Base-by-base conservation (phyloP, 2,888 invertebrate species). In the Disparrhopalites patrizii region DNA sequence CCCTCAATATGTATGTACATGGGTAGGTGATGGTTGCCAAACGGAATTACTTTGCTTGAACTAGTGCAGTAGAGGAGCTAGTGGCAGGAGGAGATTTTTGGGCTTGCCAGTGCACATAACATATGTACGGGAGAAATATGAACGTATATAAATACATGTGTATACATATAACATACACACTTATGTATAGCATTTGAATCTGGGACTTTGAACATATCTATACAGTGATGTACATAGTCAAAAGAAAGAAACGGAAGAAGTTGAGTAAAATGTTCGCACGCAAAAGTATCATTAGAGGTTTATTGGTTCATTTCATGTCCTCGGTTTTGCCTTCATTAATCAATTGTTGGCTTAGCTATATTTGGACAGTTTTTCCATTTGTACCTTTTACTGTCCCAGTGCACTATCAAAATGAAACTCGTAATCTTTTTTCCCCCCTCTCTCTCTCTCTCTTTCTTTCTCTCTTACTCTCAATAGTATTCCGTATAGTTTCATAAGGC, bases 201-300 rank as follows among this genome's bases (percentile, higher is more conserved):
- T 18, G 40, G n/a, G n/a, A n/a, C n/a, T n/a, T n/a, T n/a, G n/a
- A n/a, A n/a, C n/a, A n/a, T n/a, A n/a, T n/a, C n/a, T n/a, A n/a
- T n/a, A n/a, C n/a, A n/a, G n/a, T n/a, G n/a, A n/a, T 40, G 47
- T 47, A 47, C 23, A 20, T 47, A 20, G 7, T 43, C 5, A 5
- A 43, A 23, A 10, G 23, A 13, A 20, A 25, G 4, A n/a, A n/a
- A 47, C 23, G 47, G n/a, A 47, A 47, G 47, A 47, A 25, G 7
- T 47, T 47, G 25, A 47, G 25, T 47, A 47, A 47, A 47, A 47
- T 47, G 47, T 28, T 15, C 38, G 25, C 62, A 62, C 62, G 62
- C 62, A 54, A 62, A 54, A 62, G 31, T 36, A 40, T 62, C 54
- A 62, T 62, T 62, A 62, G 38, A 38, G 10, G 18, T 36, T 61